These are phyloP conservation scores for cattle (Bos taurus) DNA, from an alignment of 2,113 vertebrate species.

Conservation along the genomic window DNA sequence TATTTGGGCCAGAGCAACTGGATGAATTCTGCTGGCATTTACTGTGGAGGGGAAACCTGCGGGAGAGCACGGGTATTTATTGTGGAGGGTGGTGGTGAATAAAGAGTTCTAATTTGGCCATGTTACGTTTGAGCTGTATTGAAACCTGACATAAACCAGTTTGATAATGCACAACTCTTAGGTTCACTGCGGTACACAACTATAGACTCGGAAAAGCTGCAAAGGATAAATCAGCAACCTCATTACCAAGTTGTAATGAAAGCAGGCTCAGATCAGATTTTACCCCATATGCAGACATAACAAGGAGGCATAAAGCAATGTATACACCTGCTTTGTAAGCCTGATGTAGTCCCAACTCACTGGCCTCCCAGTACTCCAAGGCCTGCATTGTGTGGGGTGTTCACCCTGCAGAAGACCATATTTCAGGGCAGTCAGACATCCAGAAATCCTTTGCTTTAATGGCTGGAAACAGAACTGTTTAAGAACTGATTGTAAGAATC, in stretches of 20 bases:
- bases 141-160: not conserved
- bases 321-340: not conserved
- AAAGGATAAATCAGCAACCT: not conserved
- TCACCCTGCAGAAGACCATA: not conserved
- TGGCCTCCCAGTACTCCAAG: not conserved
- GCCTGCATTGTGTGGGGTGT: not conserved
- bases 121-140: not conserved
- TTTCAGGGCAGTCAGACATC: not conserved
- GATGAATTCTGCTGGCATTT: fast-evolving
- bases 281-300: not conserved
- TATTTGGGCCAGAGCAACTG: not conserved
- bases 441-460: not conserved
- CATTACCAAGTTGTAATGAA: conserved; percentile 39
- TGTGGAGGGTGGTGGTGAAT: not conserved
- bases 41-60: not conserved
- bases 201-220: not conserved
- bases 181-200: not conserved
- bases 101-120: not conserved
- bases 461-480: not conserved
- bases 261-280: conserved; percentile 34
- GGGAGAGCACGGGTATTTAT: not conserved
- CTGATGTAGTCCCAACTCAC: not conserved
- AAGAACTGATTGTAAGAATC: not conserved
- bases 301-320: not conserved
- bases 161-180: not conserved